phyloP scores from a whole-genome alignment of 1,140 invertebrate species.

The Drosophila murphyi region DNA sequence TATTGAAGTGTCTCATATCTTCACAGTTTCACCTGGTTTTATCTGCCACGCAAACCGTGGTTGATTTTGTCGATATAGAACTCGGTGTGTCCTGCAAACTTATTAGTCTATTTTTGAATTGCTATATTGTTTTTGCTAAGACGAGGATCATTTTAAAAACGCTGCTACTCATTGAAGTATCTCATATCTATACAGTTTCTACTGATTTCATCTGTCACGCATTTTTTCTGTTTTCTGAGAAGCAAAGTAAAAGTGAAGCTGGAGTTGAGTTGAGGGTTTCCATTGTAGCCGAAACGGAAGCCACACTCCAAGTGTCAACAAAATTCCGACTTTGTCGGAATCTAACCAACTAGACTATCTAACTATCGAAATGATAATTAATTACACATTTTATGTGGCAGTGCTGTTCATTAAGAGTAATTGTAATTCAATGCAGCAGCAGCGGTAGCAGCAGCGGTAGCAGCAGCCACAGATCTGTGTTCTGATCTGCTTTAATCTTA shows the following conservation, averaged over 20 bases:
- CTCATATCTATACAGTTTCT: not conserved
- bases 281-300: slow-evolving; percentile 43
- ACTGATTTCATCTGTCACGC: not conserved
- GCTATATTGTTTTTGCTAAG: no score
- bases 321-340: not conserved
- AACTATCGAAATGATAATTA: slow-evolving; percentile 54
- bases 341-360: not conserved
- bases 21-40: no score
- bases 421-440: slow-evolving; percentile 68
- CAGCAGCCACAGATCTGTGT: not conserved
- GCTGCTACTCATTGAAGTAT: no score
- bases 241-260: not conserved
- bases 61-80: no score
- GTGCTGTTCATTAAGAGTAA: slow-evolving; percentile 68
- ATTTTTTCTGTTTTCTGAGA: slow-evolving; percentile 6
- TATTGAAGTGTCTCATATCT: no score
- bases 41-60: no score
- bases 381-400: slow-evolving; percentile 72
- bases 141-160: no score
- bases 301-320: slow-evolving; percentile 36
- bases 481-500: not conserved
- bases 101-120: no score
- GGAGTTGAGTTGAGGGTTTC: slow-evolving; percentile 10
- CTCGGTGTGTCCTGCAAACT: no score
- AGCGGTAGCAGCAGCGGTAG: not conserved